These are phyloP conservation scores for Lepidonotus clava DNA, from an alignment of 2,888 invertebrate species.

Conservation along the genomic window DNA sequence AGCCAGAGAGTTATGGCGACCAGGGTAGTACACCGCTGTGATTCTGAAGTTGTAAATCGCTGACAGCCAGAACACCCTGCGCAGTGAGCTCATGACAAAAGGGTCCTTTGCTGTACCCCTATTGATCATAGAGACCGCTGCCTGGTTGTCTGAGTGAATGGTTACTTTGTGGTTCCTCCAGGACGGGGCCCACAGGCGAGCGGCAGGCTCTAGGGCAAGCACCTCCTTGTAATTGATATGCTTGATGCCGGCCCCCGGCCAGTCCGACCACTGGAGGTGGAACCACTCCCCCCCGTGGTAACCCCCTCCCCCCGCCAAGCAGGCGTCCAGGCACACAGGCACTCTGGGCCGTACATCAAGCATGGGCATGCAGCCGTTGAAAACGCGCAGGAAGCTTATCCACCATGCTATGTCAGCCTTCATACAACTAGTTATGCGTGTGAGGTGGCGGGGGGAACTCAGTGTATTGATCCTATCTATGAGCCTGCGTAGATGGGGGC, in stretches of 20 bases:
- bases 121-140: not conserved
- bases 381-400: too few species aligned
- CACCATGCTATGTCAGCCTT: too few species aligned
- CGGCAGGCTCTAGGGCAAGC: not conserved
- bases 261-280: not conserved
- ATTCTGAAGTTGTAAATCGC: not conserved
- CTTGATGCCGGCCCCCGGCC: not conserved
- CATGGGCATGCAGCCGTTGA: too few species aligned
- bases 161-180: not conserved
- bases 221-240: not conserved
- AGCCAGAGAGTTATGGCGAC: not conserved
- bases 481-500: too few species aligned
- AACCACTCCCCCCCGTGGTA: not conserved
- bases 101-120: not conserved
- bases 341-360: too few species aligned
- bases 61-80: not conserved
- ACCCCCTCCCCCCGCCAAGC: too few species aligned
- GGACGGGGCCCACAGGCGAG: not conserved
- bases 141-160: constrained; percentile 16
- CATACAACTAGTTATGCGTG: too few species aligned
- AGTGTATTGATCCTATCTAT: too few species aligned
- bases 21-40: not conserved
- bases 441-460: too few species aligned
- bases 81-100: not conserved
- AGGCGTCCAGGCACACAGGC: too few species aligned